Evolutionary conservation across 2,113 vertebrate species (phyloP).

Genomic region (Daubentonia madagascariensis): DNA sequence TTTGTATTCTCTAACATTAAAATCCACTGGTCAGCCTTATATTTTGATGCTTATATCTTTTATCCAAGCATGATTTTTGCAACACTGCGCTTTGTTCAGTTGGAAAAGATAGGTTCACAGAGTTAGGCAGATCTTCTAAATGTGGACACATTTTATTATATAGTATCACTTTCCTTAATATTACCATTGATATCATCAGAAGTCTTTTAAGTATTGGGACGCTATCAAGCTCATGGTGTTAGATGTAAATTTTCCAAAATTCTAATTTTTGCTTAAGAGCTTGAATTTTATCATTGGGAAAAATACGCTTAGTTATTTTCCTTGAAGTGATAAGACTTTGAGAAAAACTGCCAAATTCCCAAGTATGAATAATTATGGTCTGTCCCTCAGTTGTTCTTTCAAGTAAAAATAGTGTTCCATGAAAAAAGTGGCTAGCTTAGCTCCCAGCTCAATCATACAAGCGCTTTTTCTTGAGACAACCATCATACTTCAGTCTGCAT

Average conservation of each 20-base stretch:
- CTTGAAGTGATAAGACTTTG: background rate
- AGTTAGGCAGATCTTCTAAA: background rate
- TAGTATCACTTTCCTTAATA: background rate
- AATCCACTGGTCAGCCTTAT: background rate
- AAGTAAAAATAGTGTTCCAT: background rate
- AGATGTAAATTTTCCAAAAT: background rate
- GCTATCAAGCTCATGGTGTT: background rate
- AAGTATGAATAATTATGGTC: background rate
- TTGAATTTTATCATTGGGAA: background rate
- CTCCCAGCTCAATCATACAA: background rate
- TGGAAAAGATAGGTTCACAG: background rate
- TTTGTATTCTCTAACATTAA: background rate
- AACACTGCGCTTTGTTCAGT: background rate
- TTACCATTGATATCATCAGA: background rate
- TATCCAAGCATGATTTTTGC: background rate
- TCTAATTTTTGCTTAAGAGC: background rate
- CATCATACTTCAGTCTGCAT: background rate
- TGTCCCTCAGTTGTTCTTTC: background rate
- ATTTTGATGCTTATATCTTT: background rate
- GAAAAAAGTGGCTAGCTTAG: background rate
- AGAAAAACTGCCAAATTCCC: background rate
- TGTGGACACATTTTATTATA: background rate
- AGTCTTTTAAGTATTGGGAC: background rate
- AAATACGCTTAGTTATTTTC: background rate
- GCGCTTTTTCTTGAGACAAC: background rate